These are phyloP conservation scores for Fratercula arctica DNA, from an alignment of 2,797 vertebrate species.

Conservation along the genomic window DNA sequence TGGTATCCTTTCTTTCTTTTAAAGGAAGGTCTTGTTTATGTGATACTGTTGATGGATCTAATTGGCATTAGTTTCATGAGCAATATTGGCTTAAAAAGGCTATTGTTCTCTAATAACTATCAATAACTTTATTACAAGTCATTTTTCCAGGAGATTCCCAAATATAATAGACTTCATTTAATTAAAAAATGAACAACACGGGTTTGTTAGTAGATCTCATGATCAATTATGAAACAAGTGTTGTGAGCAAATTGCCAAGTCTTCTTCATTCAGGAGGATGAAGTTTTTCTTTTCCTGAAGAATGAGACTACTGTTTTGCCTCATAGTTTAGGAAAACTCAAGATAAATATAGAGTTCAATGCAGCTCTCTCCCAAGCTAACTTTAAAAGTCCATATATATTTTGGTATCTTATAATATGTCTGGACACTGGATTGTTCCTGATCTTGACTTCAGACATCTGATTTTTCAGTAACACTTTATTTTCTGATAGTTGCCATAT, in stretches of 20 bases:
- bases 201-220: neutral
- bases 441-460: neutral
- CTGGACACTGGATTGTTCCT: neutral
- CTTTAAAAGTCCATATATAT: neutral
- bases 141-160: conserved; percentile 12
- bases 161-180: conserved; percentile 21
- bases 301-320: neutral
- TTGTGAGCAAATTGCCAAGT: neutral
- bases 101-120: neutral
- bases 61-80: neutral
- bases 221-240: neutral
- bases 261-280: neutral
- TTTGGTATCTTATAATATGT: neutral
- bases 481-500: neutral
- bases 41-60: neutral
- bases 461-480: neutral
- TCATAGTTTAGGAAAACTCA: neutral
- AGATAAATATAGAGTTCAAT: neutral
- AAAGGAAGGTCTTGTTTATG: neutral
- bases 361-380: neutral
- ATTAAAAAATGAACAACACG: neutral
- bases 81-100: conserved; percentile 3
- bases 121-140: neutral
- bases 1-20: neutral
- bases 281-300: neutral